Base-by-base conservation (phyloP, 2,113 vertebrate genomes). In the Neodon shergylaensis region DNA sequence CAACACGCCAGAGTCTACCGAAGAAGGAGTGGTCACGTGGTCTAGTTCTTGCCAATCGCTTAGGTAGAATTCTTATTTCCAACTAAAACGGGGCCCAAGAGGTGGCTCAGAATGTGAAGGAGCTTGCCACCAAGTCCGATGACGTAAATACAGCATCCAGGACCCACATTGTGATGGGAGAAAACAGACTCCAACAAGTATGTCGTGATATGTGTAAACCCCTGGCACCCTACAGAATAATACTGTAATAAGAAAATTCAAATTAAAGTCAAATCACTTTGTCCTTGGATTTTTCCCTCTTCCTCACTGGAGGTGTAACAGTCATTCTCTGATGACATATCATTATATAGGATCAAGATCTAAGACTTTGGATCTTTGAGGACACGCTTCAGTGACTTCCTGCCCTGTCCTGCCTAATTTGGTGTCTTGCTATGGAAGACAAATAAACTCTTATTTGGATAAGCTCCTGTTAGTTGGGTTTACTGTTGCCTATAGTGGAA, bases 11-110 rank as follows among this genome's bases (percentile, higher is more conserved):
- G 28, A 54, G 61, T 89, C 63, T 24, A 7, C 52, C 47, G n/a
- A 44, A 77, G 77, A 47, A 90, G 54, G 52, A 11, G 76, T 90
- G 24, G 47, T 90, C 88, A 65, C 58, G 14, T 88, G 74, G 83
- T 72, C 44, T 82, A 78, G 36, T 58, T 63, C 22, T 90, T 28
- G 58, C 66, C 58, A 95, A 63, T n/a, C 88, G 61, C 81, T 42
- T 61, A 85, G 47, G 54, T 3, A 92, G 52, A 79, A 83, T 68
- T 95, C 54, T 66, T 84, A 74, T 87, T 89, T 73, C 68, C 92
- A 74, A 52, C 72, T 72, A 36, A 76, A 94, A 87, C 36, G 2
- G 63, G 42, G 9, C 42, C 8, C 5, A 21, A 2, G 42, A 68
- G 42, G 8, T 86, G 63, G 42, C 17, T 66, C 28, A 49, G 19